Evolutionary conservation across 2,113 vertebrate species (phyloP), one percentile per base, ranked within the genome.

Genomic region (Oryzias javanicus): DNA sequence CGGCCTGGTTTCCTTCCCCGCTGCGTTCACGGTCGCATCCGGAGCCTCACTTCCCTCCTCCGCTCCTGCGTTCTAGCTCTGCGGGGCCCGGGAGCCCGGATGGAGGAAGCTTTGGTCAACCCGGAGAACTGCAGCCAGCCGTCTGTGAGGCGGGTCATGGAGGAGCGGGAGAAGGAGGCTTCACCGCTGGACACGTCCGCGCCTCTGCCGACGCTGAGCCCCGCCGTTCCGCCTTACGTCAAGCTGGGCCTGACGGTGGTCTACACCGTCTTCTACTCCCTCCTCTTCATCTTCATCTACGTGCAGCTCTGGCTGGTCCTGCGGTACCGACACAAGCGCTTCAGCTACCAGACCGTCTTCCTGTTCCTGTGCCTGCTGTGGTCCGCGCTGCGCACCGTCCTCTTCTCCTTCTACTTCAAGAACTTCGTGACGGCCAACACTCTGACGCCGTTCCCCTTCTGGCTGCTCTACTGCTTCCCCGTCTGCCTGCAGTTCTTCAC

Each of bases 401-500:
- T 99, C 70, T 99, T 99, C 88, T 97, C 95, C 63, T 99, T 98
- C 89, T 99, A 98, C 90, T 98, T 99, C 92, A 92, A 75, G 70
- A 94, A 95, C 92, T 97, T 94, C 64, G 92, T 94, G 58, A 93
- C 92, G 22, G 96, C 95, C 81, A 99, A 98, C 83, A 89, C 90
- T 14, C 79, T 98, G 74, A 91, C 91, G 18, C 95, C 97, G 59
- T 95, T 99, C 73, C 79, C 92, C 73, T 99, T 97, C 91, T 99
- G 97, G 97, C 92, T 98, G 76, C 95, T 99, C 55, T 99, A 98
- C 87, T 99, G 97, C 88, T 94, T 94, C 78, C 97, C 97, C 0
- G 96, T 99, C 62, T 99, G 97, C 87, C 94, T 99, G 44, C 97
- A 99, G 92, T 99, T 99, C 93, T 98, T 98, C 91, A 99, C 95